phyloP scores from a whole-genome alignment of 2,888 invertebrate species.

The Carpatolechia fugitivella region DNA sequence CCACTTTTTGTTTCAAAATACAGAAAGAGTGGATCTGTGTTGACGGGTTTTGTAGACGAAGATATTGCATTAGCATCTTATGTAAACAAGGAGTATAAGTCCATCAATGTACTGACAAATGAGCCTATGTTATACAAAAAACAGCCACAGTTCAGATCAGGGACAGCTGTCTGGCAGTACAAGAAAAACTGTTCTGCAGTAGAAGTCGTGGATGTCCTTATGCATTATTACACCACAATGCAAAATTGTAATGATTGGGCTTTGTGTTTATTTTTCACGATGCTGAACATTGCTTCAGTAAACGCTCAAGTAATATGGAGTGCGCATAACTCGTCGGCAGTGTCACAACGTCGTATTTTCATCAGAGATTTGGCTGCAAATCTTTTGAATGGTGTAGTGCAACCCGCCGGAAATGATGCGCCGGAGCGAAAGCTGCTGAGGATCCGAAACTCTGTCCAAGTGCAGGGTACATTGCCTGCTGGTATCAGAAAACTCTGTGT shows the following conservation, averaged over 20 bases:
- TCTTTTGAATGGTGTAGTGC: constrained; percentile 40
- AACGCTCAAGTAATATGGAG: constrained; percentile 70
- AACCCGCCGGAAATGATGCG: constrained; percentile 26
- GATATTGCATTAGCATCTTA: constrained; percentile 56
- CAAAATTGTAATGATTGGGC: constrained; percentile 69
- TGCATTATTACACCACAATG: constrained; percentile 69
- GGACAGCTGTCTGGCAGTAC: constrained; percentile 54
- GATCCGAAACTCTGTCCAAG: neutral
- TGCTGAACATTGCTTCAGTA: constrained; percentile 64
- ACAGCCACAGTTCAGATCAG: constrained; percentile 9
- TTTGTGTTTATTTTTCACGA: constrained; percentile 59
- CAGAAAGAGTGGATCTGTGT: constrained; percentile 46
- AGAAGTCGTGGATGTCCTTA: constrained; percentile 62
- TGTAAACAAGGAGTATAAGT: constrained; percentile 49
- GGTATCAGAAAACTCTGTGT: neutral
- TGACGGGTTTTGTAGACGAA: constrained; percentile 57
- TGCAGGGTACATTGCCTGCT: neutral
- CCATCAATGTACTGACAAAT: constrained; percentile 57
- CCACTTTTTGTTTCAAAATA: constrained; percentile 54
- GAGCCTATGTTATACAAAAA: constrained; percentile 57
- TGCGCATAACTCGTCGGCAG: constrained; percentile 37
- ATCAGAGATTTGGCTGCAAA: constrained; percentile 57
- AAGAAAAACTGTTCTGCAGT: constrained; percentile 61
- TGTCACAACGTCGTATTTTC: constrained; percentile 52
- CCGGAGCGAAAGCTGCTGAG: constrained; percentile 28